Conservation (phyloP, 2,888 invertebrate species). For the Trichogramma evanescens region DNA sequence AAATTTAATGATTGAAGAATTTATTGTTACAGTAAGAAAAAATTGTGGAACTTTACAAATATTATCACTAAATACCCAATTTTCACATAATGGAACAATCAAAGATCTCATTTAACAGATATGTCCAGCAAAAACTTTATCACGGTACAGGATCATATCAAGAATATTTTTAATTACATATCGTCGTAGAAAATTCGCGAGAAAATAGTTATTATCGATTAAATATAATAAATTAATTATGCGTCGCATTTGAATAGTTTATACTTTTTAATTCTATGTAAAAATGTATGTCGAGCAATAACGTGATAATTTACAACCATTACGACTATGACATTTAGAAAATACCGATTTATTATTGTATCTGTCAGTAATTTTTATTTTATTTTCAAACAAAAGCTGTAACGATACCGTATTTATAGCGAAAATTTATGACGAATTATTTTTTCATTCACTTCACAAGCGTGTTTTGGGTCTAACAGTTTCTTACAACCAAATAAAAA, state of each 20-base stretch:
- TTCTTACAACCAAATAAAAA: too few species aligned
- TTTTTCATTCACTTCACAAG: too few species aligned
- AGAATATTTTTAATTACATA: constrained; percentile 17
- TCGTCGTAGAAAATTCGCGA: constrained; percentile 7
- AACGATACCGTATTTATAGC: too few species aligned
- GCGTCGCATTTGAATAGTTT: constrained; percentile 9
- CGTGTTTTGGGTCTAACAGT: too few species aligned
- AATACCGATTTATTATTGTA: constrained; percentile 3
- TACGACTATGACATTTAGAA: constrained; percentile 16
- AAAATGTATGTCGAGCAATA: constrained; percentile 5
- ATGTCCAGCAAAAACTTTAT: not conserved
- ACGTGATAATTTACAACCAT: not conserved
- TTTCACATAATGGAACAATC: too few species aligned
- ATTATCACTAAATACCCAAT: not conserved
- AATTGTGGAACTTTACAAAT: constrained; percentile 7
- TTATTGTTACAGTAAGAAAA: not conserved
- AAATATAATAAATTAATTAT: constrained; percentile 8
- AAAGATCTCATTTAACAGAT: too few species aligned
- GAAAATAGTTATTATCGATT: constrained; percentile 15
- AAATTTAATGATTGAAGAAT: constrained; percentile 4
- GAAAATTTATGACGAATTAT: too few species aligned
- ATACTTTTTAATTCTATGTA: constrained; percentile 1
- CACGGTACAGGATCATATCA: constrained; percentile 17
- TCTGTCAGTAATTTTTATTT: too few species aligned
- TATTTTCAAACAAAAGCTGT: too few species aligned